Conservation (phyloP, 2,888 invertebrate genomes). For the Bellardia bayeri region DNA sequence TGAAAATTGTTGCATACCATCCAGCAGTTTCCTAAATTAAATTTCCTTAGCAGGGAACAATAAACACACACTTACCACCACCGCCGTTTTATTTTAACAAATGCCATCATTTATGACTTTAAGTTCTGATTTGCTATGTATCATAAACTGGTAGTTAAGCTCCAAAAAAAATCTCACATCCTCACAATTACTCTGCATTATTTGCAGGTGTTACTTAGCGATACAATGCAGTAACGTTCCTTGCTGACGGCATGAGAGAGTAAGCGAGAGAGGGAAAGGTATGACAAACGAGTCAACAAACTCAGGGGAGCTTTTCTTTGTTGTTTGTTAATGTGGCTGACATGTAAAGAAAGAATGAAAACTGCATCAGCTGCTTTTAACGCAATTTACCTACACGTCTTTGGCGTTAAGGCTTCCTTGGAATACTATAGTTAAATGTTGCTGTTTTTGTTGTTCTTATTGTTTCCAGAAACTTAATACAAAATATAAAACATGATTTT, state of each 20-base stretch:
- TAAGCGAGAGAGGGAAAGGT: background rate
- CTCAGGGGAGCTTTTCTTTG: slow-evolving; percentile 39
- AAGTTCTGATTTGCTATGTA: slow-evolving; percentile 51
- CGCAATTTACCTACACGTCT: slow-evolving; percentile 58
- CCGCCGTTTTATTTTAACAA: slow-evolving; percentile 43
- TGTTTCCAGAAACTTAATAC: slow-evolving; percentile 42
- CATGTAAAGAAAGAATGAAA: background rate
- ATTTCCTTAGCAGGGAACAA: slow-evolving; percentile 10
- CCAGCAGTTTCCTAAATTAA: slow-evolving; percentile 27
- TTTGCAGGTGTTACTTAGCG: slow-evolving; percentile 71
- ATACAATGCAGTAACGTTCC: slow-evolving; percentile 29
- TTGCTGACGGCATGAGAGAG: background rate
- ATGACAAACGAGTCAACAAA: slow-evolving; percentile 10
- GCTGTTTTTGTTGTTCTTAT: slow-evolving; percentile 21
- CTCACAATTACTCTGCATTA: slow-evolving; percentile 61
- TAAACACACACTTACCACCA: background rate
- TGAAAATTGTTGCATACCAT: slow-evolving; percentile 5
- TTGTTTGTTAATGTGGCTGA: slow-evolving; percentile 36
- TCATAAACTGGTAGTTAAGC: slow-evolving; percentile 64
- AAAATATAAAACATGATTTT: slow-evolving; percentile 62
- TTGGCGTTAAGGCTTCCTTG: slow-evolving; percentile 31
- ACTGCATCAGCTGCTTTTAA: slow-evolving; percentile 64
- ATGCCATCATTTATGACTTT: slow-evolving; percentile 59
- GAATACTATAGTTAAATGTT: slow-evolving; percentile 17
- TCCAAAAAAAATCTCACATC: slow-evolving; percentile 55